Evolutionary conservation across 2,113 vertebrate genomes (phyloP).

Genomic region (Gymnarchus niloticus): DNA sequence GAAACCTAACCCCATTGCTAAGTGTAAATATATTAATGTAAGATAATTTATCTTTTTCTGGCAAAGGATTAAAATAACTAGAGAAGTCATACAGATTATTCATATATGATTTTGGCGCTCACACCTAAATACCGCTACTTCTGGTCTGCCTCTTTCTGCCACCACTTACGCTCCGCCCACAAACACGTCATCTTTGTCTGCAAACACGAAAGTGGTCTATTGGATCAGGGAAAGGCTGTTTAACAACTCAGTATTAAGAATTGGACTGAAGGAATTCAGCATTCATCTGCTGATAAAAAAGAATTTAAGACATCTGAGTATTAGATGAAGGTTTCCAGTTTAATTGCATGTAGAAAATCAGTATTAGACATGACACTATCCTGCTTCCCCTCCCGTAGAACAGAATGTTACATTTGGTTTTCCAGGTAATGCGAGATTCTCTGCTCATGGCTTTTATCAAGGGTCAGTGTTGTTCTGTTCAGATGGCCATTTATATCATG

Average conservation of each 20-base stretch:
- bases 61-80: too few relatives aligned
- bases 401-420: not conserved
- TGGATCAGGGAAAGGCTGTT: not conserved
- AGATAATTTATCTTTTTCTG: too few relatives aligned
- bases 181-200: too few relatives aligned
- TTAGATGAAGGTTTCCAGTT: not conserved
- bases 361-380: not conserved
- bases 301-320: not conserved
- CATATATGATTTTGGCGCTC: too few relatives aligned
- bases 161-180: too few relatives aligned
- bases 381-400: not conserved
- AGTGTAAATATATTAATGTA: too few relatives aligned
- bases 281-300: not conserved
- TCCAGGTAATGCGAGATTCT: not conserved
- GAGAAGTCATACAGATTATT: too few relatives aligned
- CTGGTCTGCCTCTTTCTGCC: too few relatives aligned
- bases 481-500: not conserved
- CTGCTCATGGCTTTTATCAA: not conserved
- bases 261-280: not conserved
- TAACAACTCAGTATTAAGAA: not conserved
- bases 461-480: not conserved
- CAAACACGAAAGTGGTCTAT: too few relatives aligned
- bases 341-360: constrained; percentile 7
- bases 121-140: too few relatives aligned
- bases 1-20: too few relatives aligned